phyloP scores from a whole-genome alignment of 2,888 invertebrate genomes.

The Lissonota sp. region DNA sequence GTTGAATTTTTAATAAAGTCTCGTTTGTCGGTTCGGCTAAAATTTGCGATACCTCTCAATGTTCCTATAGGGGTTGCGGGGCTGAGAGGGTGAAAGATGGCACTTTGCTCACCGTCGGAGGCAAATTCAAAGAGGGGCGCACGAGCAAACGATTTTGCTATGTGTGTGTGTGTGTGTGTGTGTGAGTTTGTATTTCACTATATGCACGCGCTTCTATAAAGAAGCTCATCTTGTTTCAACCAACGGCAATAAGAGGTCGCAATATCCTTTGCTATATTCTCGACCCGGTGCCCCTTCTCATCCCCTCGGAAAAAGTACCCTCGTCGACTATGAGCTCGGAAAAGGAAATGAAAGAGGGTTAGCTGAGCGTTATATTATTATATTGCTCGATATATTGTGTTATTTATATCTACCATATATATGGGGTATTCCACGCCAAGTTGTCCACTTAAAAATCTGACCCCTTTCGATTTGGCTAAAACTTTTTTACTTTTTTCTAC shows the following conservation, averaged over 20 bases:
- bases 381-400: conserved; percentile 45
- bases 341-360: conserved; percentile 53
- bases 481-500: too few species aligned
- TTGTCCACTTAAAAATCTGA: too few species aligned
- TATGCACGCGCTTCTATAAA: conserved; percentile 21
- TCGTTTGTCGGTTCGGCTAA: conserved; percentile 61
- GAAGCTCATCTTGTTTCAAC: conserved; percentile 55
- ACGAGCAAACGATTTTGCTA: background rate
- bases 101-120: background rate
- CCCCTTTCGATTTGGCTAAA: too few species aligned
- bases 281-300: background rate
- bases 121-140: conserved; percentile 32
- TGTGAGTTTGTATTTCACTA: conserved; percentile 2
- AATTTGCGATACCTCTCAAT: conserved; percentile 64
- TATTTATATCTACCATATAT: too few species aligned
- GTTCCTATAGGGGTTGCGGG: conserved; percentile 15
- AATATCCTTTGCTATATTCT: conserved; percentile 48
- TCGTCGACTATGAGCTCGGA: conserved; percentile 19
- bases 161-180: background rate
- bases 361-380: conserved; percentile 35
- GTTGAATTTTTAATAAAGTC: conserved; percentile 66
- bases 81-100: conserved; percentile 9
- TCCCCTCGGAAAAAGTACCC: conserved; percentile 12
- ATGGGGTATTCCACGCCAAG: too few species aligned
- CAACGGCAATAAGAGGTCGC: conserved; percentile 58